A percentile compares a stretch with the other conserved stretches of the same genome.
phyloP scores from a whole-genome alignment of 2,888 invertebrate species.

The Diaprepes abbreviatus region DNA sequence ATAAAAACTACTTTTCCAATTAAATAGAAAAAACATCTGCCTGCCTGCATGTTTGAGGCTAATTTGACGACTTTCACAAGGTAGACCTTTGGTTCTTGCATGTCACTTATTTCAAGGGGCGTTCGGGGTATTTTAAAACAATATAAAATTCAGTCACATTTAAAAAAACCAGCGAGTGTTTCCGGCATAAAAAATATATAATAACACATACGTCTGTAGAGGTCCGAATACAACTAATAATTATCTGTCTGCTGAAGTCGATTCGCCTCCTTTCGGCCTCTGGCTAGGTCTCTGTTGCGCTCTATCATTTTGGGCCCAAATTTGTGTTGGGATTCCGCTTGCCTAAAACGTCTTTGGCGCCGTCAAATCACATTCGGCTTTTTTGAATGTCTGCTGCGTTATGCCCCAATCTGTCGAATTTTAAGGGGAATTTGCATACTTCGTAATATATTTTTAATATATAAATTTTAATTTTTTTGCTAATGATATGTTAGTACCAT shows the following conservation, averaged over 20 bases:
- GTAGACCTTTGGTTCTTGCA: conserved; percentile 26
- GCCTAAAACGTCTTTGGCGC: conserved; percentile 52
- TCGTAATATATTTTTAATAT: conserved; percentile 4
- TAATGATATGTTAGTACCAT: background rate
- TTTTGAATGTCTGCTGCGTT: conserved; percentile 25
- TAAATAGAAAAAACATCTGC: conserved; percentile 14
- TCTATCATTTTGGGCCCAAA: conserved; percentile 65
- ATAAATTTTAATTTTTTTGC: background rate
- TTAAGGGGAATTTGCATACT: conserved; percentile 9
- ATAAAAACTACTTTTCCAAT: background rate
- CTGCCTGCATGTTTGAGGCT: conserved; percentile 6
- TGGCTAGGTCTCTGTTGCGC: conserved; percentile 57
- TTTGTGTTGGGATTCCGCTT: conserved; percentile 54
- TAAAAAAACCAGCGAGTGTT: conserved; percentile 61
- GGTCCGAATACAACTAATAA: conserved; percentile 63
- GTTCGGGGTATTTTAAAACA: conserved; percentile 54
- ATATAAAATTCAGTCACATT: conserved; percentile 58
- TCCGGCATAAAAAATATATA: conserved; percentile 69
- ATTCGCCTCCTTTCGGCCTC: conserved; percentile 58
- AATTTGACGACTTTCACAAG: conserved; percentile 9
- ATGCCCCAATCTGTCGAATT: background rate
- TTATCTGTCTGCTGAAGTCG: conserved; percentile 63
- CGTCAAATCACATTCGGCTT: conserved; percentile 47
- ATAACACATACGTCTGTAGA: conserved; percentile 64
- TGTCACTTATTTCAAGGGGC: conserved; percentile 36